A percentile compares a stretch with the other conserved stretches of the same genome.
phyloP scores from a whole-genome alignment of 2,888 invertebrate genomes.

The Melipona bicolor region DNA sequence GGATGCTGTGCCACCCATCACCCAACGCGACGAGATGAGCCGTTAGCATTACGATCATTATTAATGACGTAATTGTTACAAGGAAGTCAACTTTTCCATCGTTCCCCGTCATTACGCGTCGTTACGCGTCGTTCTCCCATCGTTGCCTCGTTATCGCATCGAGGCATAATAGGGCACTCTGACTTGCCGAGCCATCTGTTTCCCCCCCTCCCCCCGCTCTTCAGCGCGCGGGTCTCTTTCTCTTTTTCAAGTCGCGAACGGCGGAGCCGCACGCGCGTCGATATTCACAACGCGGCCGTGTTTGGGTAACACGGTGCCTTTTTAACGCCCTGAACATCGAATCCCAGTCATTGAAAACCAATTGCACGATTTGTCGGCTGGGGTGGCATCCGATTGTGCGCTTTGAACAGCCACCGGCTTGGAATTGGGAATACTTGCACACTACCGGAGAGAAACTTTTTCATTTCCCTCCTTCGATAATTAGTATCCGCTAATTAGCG shows the following conservation, averaged over 20 bases:
- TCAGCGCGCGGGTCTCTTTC: neutral
- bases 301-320: slow-evolving; percentile 56
- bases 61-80: slow-evolving; percentile 75
- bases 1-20: neutral
- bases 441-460: slow-evolving; percentile 27
- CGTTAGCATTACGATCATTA: slow-evolving; percentile 72
- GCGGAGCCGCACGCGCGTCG: slow-evolving; percentile 34
- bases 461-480: slow-evolving; percentile 36
- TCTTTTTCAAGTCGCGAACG: slow-evolving; percentile 53
- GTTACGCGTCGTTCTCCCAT: slow-evolving; percentile 58
- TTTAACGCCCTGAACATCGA: slow-evolving; percentile 45
- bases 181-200: slow-evolving; percentile 62
- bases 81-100: slow-evolving; percentile 75
- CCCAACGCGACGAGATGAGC: slow-evolving; percentile 57
- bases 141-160: slow-evolving; percentile 66
- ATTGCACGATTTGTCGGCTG: slow-evolving; percentile 53
- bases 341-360: slow-evolving; percentile 55
- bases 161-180: slow-evolving; percentile 69
- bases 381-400: slow-evolving; percentile 44
- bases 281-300: slow-evolving; percentile 41
- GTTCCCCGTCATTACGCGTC: slow-evolving; percentile 69
- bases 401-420: slow-evolving; percentile 9
- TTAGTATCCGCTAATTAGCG: slow-evolving; percentile 59
- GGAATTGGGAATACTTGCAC: slow-evolving; percentile 51
- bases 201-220: slow-evolving; percentile 24